These are phyloP conservation scores for Upupa epops DNA, from an alignment of 2,113 vertebrate genomes.

Conservation along the genomic window DNA sequence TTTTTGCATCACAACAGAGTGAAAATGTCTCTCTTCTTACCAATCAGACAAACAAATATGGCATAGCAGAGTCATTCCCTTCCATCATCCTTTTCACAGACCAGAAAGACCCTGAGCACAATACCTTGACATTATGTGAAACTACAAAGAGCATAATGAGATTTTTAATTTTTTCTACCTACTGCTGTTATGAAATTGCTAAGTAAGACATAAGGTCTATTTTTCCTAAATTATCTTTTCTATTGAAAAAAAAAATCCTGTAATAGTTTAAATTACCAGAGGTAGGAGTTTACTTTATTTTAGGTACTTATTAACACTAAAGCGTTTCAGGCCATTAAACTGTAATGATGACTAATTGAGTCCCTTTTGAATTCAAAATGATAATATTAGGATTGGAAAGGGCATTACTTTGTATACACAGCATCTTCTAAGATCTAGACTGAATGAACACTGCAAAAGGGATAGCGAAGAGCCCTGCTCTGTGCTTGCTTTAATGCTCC, in stretches of 20 bases:
- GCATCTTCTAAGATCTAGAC: neutral
- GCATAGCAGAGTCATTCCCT: neutral
- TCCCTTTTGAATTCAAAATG: constrained; percentile 27
- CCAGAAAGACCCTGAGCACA: neutral
- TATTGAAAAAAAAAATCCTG: neutral
- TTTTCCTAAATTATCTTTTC: neutral
- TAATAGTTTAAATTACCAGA: neutral
- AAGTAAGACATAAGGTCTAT: neutral
- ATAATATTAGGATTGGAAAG: constrained; percentile 25
- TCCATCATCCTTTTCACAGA: neutral
- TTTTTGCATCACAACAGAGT: neutral
- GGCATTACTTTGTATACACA: neutral
- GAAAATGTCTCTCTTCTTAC: neutral
- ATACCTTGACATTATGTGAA: neutral
- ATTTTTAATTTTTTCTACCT: neutral
- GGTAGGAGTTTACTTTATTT: constrained; percentile 22
- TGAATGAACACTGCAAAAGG: neutral
- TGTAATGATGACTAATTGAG: constrained; percentile 26
- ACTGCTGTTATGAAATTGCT: neutral
- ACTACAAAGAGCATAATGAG: neutral
- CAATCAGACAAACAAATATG: neutral
- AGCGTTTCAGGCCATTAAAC: constrained; percentile 31
- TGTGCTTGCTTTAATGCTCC: neutral
- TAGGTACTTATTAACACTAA: neutral
- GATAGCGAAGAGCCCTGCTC: neutral